Conservation (phyloP, 2,797 vertebrate species). For the Fundulus diaphanus region DNA sequence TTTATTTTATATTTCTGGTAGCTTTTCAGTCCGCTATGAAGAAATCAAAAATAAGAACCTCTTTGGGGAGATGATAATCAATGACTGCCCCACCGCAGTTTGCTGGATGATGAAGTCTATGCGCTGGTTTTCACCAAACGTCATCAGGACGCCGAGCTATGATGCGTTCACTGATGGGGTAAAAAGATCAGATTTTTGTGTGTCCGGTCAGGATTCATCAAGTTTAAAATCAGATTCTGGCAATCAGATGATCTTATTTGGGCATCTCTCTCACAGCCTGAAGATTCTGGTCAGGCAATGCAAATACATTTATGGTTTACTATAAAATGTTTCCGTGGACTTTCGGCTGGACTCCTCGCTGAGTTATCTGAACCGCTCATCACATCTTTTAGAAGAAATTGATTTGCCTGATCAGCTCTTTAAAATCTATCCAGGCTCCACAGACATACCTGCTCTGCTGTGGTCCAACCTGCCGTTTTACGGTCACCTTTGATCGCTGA, state of each 20-base stretch:
- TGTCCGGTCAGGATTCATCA: no score
- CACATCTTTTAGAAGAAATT: not conserved
- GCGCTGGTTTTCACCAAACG: not conserved
- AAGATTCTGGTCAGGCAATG: not conserved
- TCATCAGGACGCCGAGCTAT: not conserved
- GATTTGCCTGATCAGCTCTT: not conserved
- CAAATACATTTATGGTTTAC: not conserved
- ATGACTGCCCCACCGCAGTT: not conserved
- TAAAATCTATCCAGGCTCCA: not conserved
- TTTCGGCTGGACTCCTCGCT: not conserved
- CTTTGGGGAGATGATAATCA: not conserved
- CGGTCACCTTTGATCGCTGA: conserved; percentile 18
- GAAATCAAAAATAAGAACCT: not conserved
- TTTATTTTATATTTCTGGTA: not conserved
- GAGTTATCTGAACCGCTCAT: not conserved
- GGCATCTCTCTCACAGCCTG: not conserved
- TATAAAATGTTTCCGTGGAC: not conserved
- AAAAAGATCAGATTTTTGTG: no score
- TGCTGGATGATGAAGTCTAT: no score
- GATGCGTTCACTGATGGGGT: no score
- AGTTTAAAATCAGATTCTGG: no score
- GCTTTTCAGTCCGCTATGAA: not conserved
- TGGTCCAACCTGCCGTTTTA: conserved; percentile 23
- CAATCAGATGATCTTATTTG: not conserved
- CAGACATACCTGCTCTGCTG: conserved; percentile 9